Percentiles rank a stretch among this genome's conserved stretches.
These are phyloP conservation scores for Aphelinus atriplicis DNA, from an alignment of 1,140 invertebrate genomes.

Conservation along the genomic window DNA sequence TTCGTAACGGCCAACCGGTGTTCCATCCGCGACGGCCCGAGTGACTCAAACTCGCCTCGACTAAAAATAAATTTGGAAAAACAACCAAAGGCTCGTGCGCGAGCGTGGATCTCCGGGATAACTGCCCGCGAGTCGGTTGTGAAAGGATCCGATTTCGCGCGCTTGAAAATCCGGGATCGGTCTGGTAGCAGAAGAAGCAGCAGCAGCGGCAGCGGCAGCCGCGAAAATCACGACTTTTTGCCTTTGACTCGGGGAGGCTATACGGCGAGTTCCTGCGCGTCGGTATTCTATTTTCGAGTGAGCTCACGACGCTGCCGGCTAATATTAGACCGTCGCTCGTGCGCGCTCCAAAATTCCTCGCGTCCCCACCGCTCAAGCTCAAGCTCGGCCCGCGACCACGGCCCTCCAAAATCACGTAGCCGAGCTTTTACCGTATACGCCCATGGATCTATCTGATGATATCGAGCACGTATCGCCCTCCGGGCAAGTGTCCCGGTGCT, in stretches of 20 bases:
- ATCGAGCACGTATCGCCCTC: no score
- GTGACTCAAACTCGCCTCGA: no score
- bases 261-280: constrained; percentile 42
- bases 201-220: neutral
- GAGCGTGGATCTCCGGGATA: neutral
- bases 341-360: constrained; percentile 58
- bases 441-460: no score
- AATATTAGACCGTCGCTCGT: constrained; percentile 55
- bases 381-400: no score
- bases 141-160: constrained; percentile 2
- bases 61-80: no score
- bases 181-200: neutral
- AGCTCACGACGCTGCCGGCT: constrained; percentile 50
- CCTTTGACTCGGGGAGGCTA: neutral
- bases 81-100: neutral
- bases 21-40: no score
- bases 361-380: neutral
- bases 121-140: neutral
- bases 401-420: no score
- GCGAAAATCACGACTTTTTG: constrained; percentile 30
- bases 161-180: constrained; percentile 8
- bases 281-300: constrained; percentile 61
- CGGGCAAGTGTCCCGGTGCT: no score
- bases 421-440: no score
- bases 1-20: no score